These are phyloP conservation scores for Calliphora vomitoria DNA, from an alignment of 2,888 invertebrate species.

Conservation along the genomic window DNA sequence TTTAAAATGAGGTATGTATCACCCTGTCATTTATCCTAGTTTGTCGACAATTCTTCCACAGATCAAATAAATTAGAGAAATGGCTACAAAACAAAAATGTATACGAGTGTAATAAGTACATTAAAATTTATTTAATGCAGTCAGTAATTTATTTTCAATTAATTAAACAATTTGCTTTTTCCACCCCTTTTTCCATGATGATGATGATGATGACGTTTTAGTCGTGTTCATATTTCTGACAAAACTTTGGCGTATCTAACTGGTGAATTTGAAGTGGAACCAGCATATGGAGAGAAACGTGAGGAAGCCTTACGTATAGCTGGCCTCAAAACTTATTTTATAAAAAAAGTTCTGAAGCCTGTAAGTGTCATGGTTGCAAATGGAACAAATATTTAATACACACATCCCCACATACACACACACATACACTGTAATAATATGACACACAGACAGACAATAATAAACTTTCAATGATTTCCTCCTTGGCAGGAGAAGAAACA, in stretches of 20 bases:
- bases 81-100: too few relatives aligned
- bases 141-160: neutral
- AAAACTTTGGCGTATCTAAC: conserved; percentile 94
- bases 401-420: neutral
- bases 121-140: neutral
- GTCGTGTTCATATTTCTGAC: conserved; percentile 97
- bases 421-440: neutral
- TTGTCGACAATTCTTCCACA: too few relatives aligned
- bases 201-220: conserved; percentile 81
- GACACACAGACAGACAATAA: conserved; percentile 12
- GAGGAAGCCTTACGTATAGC: conserved; percentile 95
- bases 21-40: too few relatives aligned
- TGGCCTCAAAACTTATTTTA: conserved; percentile 96
- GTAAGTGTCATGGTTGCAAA: conserved; percentile 85
- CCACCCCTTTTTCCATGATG: neutral
- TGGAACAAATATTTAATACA: conserved; percentile 6
- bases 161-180: neutral
- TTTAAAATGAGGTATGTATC: too few relatives aligned
- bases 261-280: conserved; percentile 96
- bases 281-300: conserved; percentile 94
- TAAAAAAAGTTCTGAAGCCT: conserved; percentile 93
- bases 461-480: conserved; percentile 43
- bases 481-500: conserved; percentile 10
- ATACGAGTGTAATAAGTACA: too few relatives aligned
- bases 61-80: too few relatives aligned